Evolutionary conservation across 2,888 invertebrate species (phyloP).

Genomic region (Poecilobothrus nobilitatus): DNA sequence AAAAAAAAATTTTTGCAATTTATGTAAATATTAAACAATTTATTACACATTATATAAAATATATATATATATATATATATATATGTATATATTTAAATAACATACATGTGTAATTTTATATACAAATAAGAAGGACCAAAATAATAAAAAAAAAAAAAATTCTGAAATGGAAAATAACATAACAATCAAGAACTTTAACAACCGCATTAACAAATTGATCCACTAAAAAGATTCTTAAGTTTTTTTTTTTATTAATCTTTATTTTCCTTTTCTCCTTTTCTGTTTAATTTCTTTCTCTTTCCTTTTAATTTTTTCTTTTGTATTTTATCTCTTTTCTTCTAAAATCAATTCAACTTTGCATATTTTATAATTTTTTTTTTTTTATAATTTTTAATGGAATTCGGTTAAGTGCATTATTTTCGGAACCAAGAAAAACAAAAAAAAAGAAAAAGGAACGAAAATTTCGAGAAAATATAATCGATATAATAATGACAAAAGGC

Average conservation of each 20-base stretch:
- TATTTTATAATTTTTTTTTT: neutral
- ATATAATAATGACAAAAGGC: neutral
- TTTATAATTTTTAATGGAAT: neutral
- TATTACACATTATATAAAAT: neutral
- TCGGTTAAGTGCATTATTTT: slow-evolving; percentile 3
- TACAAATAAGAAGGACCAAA: neutral
- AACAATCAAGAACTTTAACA: slow-evolving; percentile 3
- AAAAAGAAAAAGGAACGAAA: neutral
- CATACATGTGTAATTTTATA: neutral
- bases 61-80: neutral
- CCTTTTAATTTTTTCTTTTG: too few species aligned
- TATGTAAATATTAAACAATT: neutral
- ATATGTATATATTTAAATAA: neutral
- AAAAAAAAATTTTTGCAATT: neutral
- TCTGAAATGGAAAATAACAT: neutral
- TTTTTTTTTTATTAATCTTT: neutral
- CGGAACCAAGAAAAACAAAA: neutral
- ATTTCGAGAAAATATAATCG: neutral
- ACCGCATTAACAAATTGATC: slow-evolving; percentile 6
- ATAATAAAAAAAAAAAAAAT: neutral
- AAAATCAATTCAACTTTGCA: neutral
- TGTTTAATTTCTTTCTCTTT: neutral
- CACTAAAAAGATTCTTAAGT: neutral
- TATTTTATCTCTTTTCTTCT: too few species aligned
- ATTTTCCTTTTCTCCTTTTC: neutral